Conservation (phyloP, 2,797 vertebrate genomes). For the Ispidina picta region DNA sequence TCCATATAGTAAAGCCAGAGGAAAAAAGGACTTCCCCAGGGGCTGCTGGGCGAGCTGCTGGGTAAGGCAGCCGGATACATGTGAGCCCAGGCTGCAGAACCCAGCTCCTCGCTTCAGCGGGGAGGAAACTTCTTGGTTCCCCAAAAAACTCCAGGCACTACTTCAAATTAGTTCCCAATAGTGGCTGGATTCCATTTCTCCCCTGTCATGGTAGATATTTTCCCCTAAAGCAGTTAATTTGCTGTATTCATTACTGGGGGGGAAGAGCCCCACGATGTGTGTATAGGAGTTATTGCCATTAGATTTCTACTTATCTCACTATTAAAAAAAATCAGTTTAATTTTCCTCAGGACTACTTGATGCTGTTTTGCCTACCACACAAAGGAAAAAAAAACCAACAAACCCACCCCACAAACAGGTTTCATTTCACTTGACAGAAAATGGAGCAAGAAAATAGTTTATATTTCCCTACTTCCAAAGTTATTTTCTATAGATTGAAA, state of each 20-base stretch:
- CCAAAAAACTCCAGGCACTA: slow-evolving; percentile 17
- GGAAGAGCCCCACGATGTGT: neutral
- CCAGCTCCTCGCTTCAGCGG: neutral
- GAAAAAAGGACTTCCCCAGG: neutral
- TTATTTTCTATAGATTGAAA: neutral
- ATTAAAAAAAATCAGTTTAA: neutral
- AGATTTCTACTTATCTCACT: neutral
- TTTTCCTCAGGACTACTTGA: neutral
- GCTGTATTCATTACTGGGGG: slow-evolving; percentile 16
- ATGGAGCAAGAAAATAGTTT: neutral
- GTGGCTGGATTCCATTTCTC: slow-evolving; percentile 62
- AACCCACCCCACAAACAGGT: neutral
- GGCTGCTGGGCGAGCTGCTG: neutral
- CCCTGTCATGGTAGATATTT: slow-evolving; percentile 60
- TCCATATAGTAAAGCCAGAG: fast-evolving
- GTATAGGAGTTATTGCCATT: neutral
- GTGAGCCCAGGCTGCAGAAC: neutral
- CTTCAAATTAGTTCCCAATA: slow-evolving; percentile 33
- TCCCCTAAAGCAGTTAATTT: slow-evolving; percentile 39
- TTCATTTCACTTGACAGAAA: neutral
- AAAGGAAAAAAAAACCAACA: neutral
- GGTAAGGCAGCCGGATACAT: neutral
- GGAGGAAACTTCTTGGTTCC: slow-evolving; percentile 14
- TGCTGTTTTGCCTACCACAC: neutral
- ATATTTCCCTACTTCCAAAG: neutral